A percentile compares a stretch with the other conserved stretches of the same genome.
phyloP scores from a whole-genome alignment of 1,140 invertebrate species.

The Patella vulgata region DNA sequence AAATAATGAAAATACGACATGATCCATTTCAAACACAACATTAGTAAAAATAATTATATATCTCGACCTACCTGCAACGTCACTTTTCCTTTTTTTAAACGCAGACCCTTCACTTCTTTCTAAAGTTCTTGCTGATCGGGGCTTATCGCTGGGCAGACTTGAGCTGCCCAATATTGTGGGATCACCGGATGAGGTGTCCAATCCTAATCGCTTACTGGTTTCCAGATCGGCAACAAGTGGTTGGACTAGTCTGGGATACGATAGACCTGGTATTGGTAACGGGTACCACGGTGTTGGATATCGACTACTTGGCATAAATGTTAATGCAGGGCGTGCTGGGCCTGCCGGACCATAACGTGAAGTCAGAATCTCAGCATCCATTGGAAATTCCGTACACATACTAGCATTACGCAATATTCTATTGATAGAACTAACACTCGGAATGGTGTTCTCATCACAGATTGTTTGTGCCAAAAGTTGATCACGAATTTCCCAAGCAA shows the following conservation, averaged over 20 bases:
- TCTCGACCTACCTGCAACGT: no score
- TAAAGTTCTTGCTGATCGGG: no score
- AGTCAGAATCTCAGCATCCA: not conserved
- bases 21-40: no score
- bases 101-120: no score
- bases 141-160: no score
- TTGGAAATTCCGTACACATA: conserved; percentile 1
- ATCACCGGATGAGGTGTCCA: no score
- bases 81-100: no score
- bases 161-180: no score
- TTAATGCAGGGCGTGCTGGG: conserved; percentile 9
- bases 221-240: conserved; percentile 4
- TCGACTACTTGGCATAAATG: not conserved
- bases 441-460: conserved; percentile 98
- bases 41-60: no score
- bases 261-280: conserved; percentile 4
- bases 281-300: conserved; percentile 2
- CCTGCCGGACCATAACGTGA: conserved; percentile 7
- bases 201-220: no score
- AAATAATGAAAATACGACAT: no score
- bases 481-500: conserved; percentile 99
- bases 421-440: conserved; percentile 97
- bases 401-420: conserved; percentile 82
- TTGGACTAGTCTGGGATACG: conserved; percentile 31
- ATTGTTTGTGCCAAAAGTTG: conserved; percentile 94